Evolutionary conservation across 2,888 invertebrate species (phyloP).

Genomic region (Epicampocera succincta): DNA sequence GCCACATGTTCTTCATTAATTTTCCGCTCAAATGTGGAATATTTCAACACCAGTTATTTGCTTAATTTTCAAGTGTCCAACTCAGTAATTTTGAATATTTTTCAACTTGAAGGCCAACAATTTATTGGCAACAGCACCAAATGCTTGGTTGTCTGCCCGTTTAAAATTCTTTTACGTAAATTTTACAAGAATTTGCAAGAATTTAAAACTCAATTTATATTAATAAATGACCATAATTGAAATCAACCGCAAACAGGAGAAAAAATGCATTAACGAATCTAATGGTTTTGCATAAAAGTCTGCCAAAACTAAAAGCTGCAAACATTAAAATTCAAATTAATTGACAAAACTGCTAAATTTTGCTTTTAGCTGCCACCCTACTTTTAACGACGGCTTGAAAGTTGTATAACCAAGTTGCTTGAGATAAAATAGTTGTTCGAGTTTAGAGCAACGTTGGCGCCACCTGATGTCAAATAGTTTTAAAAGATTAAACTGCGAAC

Average conservation of each 20-base stretch:
- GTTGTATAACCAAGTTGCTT: neutral
- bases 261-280: conserved; percentile 26
- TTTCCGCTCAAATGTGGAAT: neutral
- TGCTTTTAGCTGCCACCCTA: conserved; percentile 9
- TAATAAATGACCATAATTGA: conserved; percentile 44
- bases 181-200: conserved; percentile 25
- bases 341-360: conserved; percentile 18
- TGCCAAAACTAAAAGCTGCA: neutral
- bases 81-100: conserved; percentile 45
- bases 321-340: conserved; percentile 26
- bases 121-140: neutral
- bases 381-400: neutral
- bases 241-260: conserved; percentile 1
- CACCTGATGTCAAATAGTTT: conserved; percentile 57
- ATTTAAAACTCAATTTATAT: conserved; percentile 47
- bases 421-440: neutral
- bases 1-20: neutral
- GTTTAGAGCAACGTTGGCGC: conserved; percentile 37
- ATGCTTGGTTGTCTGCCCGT: conserved; percentile 3
- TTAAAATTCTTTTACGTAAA: conserved; percentile 28
- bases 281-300: conserved; percentile 28
- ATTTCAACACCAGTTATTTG: conserved; percentile 2
- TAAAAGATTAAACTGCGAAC: conserved; percentile 4
- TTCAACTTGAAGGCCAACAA: conserved; percentile 52
- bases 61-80: conserved; percentile 42